Percentiles rank a stretch among this genome's conserved stretches.
Evolutionary conservation across 2,797 vertebrate genomes (phyloP).

Genomic region (Triplophysa yarkandensis): DNA sequence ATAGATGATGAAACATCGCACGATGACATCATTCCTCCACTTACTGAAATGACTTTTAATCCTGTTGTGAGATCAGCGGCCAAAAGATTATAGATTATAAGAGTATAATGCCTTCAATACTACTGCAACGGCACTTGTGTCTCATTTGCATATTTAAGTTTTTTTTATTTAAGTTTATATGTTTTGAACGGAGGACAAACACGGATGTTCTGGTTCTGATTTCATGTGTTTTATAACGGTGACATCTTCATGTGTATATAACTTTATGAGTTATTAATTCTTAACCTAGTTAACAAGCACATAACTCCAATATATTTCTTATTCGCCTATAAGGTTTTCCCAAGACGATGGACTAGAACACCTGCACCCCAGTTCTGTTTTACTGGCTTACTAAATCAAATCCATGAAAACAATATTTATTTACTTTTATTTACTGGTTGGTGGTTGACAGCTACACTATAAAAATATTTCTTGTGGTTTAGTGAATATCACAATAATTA

Average conservation of each 20-base stretch:
- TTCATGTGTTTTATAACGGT: not conserved
- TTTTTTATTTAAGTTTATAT: constrained; percentile 39
- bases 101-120: constrained; percentile 53
- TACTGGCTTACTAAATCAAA: not conserved
- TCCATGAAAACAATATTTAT: not conserved
- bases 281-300: constrained; percentile 19
- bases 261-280: not conserved
- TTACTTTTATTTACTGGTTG: too few species aligned
- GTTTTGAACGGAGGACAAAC: not conserved
- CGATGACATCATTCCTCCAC: constrained; percentile 65
- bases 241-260: not conserved
- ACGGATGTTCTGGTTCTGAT: not conserved
- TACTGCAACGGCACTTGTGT: constrained; percentile 54
- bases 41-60: constrained; percentile 70
- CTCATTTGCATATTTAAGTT: constrained; percentile 57
- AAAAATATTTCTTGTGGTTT: too few species aligned
- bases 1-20: constrained; percentile 57
- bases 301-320: not conserved
- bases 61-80: constrained; percentile 40
- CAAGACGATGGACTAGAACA: not conserved
- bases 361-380: not conserved
- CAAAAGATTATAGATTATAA: too few species aligned
- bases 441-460: too few species aligned
- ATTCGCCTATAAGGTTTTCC: not conserved
- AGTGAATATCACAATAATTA: too few species aligned